Evolutionary conservation across 2,888 invertebrate species (phyloP), one percentile per base, ranked within the genome.

Genomic region (Pardosa pseudoannulata): DNA sequence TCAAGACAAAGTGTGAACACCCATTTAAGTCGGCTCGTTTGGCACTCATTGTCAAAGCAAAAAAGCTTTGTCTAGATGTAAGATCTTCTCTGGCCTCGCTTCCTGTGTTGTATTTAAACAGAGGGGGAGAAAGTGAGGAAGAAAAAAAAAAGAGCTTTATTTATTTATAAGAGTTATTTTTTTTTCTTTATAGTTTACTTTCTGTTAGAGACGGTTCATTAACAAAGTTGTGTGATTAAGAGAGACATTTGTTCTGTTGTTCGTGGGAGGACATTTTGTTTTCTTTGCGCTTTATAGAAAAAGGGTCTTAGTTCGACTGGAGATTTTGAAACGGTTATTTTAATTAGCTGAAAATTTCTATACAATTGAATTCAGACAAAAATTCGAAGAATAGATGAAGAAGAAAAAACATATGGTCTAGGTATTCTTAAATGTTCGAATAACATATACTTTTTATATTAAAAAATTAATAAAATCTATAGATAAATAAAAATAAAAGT

Each of bases 1-100:
- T 46, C 72, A 72, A 16, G 72, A 72, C 72, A 46, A 50, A 46
- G 72, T 72, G 72, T 56, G 72, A 72, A 72, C 56, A 72, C 28
- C 71, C 29, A 71, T 71, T 71, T 46, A 46, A 29, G 71, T 28
- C 50, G 56, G 72, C 72, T 72, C 46, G 72, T 72, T 72, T 72
- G 72, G 31, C 36, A 56, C 46, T 46, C 56, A 72, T 72, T 72
- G 72, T 72, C 72, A 56, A 56, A 28, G 72, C 72, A 31, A 56
- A 56, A 23, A 23, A 19, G 50, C 50, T 19, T 56, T 72, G 50
- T 50, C 31, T 56, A 7, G 31, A 19, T 16, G 23, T n/a, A 50
- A 23, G 32, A 23, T 46, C 56, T 56, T 56, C 56, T 13, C 5
- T 56, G 56, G 56, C 56, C 23, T 23, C 0, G 6, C 50, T 72